Percentiles rank a stretch among this genome's conserved stretches.
phyloP scores from a whole-genome alignment of 2,888 invertebrate genomes.

The Cistogaster globosa region DNA sequence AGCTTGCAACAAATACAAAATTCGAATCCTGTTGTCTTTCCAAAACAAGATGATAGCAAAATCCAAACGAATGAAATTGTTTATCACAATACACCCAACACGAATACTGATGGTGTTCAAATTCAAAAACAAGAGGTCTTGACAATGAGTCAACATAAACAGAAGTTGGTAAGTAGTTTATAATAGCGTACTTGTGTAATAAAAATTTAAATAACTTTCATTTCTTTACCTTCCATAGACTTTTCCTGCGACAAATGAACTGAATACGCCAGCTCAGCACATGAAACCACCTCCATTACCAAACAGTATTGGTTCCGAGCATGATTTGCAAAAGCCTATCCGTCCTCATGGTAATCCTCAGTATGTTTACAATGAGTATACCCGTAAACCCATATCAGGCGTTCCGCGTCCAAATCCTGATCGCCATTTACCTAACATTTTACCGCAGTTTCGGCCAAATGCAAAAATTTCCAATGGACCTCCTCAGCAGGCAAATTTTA shows the following conservation, averaged over 20 bases:
- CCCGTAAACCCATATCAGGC: conserved; percentile 78
- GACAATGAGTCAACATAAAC: conserved; percentile 79
- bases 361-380: conserved; percentile 78
- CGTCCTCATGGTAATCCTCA: conserved; percentile 66
- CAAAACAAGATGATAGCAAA: conserved; percentile 75
- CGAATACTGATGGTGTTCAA: conserved; percentile 73
- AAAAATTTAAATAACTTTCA: not conserved
- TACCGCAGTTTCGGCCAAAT: conserved; percentile 89
- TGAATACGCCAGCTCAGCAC: conserved; percentile 82
- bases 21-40: conserved; percentile 80
- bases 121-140: conserved; percentile 81
- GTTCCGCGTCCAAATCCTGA: conserved; percentile 76
- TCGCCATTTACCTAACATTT: conserved; percentile 86
- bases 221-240: conserved; percentile 65
- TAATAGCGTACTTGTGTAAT: not conserved
- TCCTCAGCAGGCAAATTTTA: conserved; percentile 75
- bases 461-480: conserved; percentile 85
- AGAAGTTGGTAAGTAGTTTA: conserved; percentile 77
- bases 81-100: conserved; percentile 45
- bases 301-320: conserved; percentile 56
- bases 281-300: conserved; percentile 78
- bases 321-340: conserved; percentile 68
- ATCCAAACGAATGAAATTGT: conserved; percentile 56
- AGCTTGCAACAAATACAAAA: conserved; percentile 80
- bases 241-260: conserved; percentile 73